Percentiles rank a stretch among this genome's conserved stretches.
phyloP scores from a whole-genome alignment of 1,140 invertebrate genomes.

The Drosophila pectinifera region DNA sequence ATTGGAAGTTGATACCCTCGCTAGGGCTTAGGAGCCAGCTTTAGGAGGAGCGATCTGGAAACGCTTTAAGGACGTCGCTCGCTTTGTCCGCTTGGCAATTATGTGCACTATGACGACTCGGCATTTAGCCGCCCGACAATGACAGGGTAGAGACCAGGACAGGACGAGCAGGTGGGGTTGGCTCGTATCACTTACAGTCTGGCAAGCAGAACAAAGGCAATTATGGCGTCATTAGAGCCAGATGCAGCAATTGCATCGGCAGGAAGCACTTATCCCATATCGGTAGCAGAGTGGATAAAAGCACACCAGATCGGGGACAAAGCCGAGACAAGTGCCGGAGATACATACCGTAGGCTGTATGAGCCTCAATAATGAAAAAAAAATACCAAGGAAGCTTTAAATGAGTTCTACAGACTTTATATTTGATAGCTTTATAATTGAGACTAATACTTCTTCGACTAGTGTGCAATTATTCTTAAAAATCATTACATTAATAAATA shows the following conservation, averaged over 20 bases:
- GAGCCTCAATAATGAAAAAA: constrained; percentile 13
- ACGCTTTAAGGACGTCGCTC: constrained; percentile 44
- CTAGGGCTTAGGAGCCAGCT: constrained; percentile 3
- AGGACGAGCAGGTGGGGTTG: constrained; percentile 25
- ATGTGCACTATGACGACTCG: constrained; percentile 65
- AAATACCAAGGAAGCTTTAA: background rate
- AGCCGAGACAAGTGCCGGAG: constrained; percentile 1
- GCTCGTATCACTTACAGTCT: constrained; percentile 69
- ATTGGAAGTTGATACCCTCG: constrained; percentile 50
- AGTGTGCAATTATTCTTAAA: too few relatives aligned
- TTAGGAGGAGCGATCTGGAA: constrained; percentile 7
- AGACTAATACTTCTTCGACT: too few relatives aligned
- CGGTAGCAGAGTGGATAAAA: constrained; percentile 51
- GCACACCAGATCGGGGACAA: constrained; percentile 12
- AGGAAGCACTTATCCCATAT: constrained; percentile 60
- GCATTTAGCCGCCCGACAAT: constrained; percentile 66
- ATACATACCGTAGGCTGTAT: background rate
- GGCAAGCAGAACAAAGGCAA: constrained; percentile 66
- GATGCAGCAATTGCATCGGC: constrained; percentile 51
- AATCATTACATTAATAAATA: too few relatives aligned
- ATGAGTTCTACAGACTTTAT: background rate
- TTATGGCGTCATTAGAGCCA: constrained; percentile 71
- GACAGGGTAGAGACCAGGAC: constrained; percentile 34
- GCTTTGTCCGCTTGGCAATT: constrained; percentile 63
- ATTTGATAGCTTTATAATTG: background rate